A percentile compares a stretch with the other conserved stretches of the same genome.
Evolutionary conservation across 1,140 invertebrate genomes (phyloP).

Genomic region (Cydia strobilella): DNA sequence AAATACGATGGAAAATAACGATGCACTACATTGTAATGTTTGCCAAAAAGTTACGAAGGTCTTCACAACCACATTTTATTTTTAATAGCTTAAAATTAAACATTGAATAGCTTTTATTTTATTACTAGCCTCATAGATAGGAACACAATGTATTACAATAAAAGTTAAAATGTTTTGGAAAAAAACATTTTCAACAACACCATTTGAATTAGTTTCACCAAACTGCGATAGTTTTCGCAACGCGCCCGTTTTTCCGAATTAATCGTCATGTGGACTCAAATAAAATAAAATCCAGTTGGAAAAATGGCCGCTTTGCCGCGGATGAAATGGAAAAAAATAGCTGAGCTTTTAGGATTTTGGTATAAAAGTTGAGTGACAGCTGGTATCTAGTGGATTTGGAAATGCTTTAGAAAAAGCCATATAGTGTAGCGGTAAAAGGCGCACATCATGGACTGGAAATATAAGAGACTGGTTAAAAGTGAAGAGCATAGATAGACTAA

Average conservation of each 20-base stretch:
- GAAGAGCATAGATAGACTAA: no score
- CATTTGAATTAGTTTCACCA: slow-evolving; percentile 1
- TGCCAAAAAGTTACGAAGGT: no score
- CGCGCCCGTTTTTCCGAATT: slow-evolving; percentile 1
- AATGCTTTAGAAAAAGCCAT: background rate
- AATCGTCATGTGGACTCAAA: background rate
- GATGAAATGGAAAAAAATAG: slow-evolving; percentile 19
- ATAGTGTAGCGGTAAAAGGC: no score
- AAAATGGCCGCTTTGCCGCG: slow-evolving; percentile 4
- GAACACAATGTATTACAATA: background rate
- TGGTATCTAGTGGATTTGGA: background rate
- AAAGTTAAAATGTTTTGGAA: background rate
- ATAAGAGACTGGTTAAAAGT: no score
- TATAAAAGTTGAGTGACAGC: background rate
- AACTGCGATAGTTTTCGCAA: slow-evolving; percentile 16
- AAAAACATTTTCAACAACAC: slow-evolving; percentile 9
- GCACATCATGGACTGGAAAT: no score
- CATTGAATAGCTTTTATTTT: no score
- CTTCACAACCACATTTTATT: no score
- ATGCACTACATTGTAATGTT: no score
- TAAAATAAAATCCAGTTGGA: background rate
- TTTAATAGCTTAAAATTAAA: background rate
- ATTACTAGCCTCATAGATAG: background rate
- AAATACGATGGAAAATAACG: no score
- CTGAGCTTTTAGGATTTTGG: background rate